Percentiles rank a stretch among this genome's conserved stretches.
Conservation (phyloP, 2,113 vertebrate species). For the Thryonomys swinderianus region DNA sequence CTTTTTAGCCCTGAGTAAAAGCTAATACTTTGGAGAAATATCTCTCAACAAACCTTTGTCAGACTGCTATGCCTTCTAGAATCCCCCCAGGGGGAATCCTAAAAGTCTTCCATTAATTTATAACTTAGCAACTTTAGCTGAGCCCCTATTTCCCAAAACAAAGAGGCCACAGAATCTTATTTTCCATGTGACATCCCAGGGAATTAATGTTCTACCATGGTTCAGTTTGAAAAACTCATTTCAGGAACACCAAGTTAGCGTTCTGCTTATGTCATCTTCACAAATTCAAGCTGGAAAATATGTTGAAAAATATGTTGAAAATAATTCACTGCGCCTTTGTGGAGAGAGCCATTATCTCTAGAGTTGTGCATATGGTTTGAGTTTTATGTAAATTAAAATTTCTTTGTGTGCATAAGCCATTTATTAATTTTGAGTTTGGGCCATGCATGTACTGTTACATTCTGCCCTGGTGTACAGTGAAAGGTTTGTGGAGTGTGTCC, state of each 20-base stretch:
- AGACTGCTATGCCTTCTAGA: background rate
- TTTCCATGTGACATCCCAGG: background rate
- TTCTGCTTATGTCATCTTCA: background rate
- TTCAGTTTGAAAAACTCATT: background rate
- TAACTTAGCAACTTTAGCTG: background rate
- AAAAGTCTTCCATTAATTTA: slow-evolving; percentile 23
- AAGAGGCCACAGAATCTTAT: background rate
- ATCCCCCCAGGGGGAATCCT: background rate
- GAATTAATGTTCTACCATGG: background rate
- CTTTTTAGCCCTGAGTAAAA: background rate
- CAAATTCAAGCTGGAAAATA: background rate
- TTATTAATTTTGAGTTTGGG: background rate
- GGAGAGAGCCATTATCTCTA: background rate
- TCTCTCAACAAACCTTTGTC: background rate
- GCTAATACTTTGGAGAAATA: background rate
- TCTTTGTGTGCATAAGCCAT: background rate
- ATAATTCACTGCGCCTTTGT: background rate
- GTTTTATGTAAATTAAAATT: background rate
- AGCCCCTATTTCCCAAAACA: background rate
- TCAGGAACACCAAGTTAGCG: background rate
- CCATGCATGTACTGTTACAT: background rate
- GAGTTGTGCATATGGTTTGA: background rate
- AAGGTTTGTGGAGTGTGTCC: background rate
- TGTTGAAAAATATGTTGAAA: background rate
- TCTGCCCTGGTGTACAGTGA: background rate